These are phyloP conservation scores for Andrena camellia DNA, from an alignment of 2,888 invertebrate species.

Conservation along the genomic window DNA sequence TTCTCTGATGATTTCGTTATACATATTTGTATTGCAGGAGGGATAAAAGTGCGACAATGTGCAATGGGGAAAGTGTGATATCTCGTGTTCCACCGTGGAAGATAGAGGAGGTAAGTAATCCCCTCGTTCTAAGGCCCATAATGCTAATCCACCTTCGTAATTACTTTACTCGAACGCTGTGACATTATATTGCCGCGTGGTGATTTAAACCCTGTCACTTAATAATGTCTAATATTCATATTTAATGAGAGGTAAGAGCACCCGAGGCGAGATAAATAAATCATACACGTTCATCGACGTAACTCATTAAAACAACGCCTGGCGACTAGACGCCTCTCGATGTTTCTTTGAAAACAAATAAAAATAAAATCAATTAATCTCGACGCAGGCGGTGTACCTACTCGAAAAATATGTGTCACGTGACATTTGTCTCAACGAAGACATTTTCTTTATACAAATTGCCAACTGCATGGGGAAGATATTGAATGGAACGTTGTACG, in stretches of 20 bases:
- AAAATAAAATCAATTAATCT: slow-evolving; percentile 1
- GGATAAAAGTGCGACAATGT: no score
- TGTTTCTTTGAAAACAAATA: neutral
- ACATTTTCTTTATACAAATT: no score
- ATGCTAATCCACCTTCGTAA: slow-evolving; percentile 4
- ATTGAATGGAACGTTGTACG: slow-evolving; percentile 1
- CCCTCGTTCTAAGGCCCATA: neutral
- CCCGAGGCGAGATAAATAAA: slow-evolving; percentile 18
- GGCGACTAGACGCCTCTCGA: neutral
- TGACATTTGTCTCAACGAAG: neutral
- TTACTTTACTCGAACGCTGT: slow-evolving; percentile 5
- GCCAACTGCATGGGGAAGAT: neutral
- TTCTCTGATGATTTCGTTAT: no score
- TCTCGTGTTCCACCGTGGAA: no score
- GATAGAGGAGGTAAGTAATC: no score
- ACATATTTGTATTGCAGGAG: no score
- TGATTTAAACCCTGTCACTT: slow-evolving; percentile 14
- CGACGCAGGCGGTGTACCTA: no score
- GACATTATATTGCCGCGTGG: neutral
- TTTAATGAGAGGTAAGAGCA: neutral
- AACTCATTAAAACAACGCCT: slow-evolving; percentile 2
- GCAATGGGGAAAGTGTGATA: no score
- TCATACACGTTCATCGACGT: neutral
- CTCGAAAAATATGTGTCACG: neutral
- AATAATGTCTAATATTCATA: neutral